Conservation (phyloP, 2,797 vertebrate species). For the Potorous gilbertii region DNA sequence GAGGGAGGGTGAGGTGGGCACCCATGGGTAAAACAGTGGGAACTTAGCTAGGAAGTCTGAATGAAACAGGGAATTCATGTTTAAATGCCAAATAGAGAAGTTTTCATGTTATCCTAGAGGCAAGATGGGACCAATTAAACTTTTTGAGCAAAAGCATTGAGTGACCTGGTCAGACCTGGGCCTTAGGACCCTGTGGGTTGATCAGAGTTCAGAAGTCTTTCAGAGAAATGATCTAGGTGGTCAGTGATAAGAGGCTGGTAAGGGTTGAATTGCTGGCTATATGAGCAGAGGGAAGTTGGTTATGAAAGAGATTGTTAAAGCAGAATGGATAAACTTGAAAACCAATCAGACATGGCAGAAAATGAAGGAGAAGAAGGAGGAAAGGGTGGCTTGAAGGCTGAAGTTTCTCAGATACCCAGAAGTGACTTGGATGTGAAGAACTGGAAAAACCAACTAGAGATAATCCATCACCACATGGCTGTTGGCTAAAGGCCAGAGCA, state of each 20-base stretch:
- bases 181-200: neutral
- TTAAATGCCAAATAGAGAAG: no score
- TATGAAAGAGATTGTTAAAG: neutral
- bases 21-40: no score
- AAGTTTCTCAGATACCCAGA: neutral
- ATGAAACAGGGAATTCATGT: no score
- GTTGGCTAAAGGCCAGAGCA: neutral
- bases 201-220: neutral
- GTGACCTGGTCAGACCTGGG: neutral
- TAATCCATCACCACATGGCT: neutral
- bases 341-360: neutral
- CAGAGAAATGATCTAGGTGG: neutral
- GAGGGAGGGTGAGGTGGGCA: no score
- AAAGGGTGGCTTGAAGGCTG: neutral
- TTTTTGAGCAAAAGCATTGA: no score
- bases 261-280: neutral
- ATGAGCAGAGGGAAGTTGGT: neutral
- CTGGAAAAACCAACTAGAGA: neutral
- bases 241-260: neutral
- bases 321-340: neutral
- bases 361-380: neutral
- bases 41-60: no score
- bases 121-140: no score
- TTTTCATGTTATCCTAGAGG: no score
- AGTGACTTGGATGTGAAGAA: neutral